Base-by-base conservation (phyloP, 2,797 vertebrate genomes). In the Acomys russatus region DNA sequence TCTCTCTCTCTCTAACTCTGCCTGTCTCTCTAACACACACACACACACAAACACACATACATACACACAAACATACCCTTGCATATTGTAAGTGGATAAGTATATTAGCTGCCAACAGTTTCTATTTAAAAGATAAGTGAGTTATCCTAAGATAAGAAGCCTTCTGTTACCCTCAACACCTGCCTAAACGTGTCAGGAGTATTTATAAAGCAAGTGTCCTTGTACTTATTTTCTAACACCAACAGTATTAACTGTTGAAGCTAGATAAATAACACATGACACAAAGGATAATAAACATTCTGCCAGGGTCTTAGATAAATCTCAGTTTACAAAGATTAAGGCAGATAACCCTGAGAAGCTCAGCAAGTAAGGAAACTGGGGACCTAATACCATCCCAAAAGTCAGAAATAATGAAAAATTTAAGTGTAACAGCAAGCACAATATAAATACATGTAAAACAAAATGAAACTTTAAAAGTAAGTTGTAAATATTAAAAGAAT, bases 181-280 rank as follows among this genome's bases (percentile, higher is more conserved):
- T 98, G 98, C 97, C 97, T 80, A 92, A 97, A 98, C 96, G 96
- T 95, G 98, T 94, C 59, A 91, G 88, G 94, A 66, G 33, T 93
- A 28, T 87, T 30, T 86, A 54, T 93, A 94, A 97, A 90, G 95
- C 95, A 95, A 94, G 86, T 92, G 78, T 66, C 61, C 78, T 84
- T 83, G 56, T 96, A 95, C 97, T 96, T 56, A 76, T 97, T 98
- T 97, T 97, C 98, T 98, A 98, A 97, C 96, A 97, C 87, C 91
- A 97, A 89, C 78, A 96, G 95, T 96, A 97, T 97, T 96, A 97
- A 74, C 96, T 98, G 84, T 78, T 96, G 94, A 97, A 98, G 97
- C 97, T 98, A 98, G 97, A 98, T 97, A 99, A 98, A 98, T 98
- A 98, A 82, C 98, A 98, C 70, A 28, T 98, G 98, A 97, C 87